These are phyloP conservation scores for Parnassius orleans DNA, from an alignment of 2,888 invertebrate genomes.

Conservation along the genomic window DNA sequence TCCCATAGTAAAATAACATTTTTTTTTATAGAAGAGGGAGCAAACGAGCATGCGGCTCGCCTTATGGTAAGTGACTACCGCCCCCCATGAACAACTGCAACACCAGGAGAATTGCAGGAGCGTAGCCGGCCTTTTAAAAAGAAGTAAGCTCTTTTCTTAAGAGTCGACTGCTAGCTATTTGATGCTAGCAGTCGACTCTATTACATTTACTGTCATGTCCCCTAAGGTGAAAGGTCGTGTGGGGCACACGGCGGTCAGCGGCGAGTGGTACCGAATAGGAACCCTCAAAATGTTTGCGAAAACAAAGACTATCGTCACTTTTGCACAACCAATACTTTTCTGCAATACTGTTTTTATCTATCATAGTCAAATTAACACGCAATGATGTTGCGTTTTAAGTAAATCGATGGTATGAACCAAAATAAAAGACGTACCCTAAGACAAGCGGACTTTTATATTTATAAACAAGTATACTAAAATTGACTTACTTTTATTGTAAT, in stretches of 20 bases:
- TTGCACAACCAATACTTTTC: conserved; percentile 14
- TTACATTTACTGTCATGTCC: conserved; percentile 43
- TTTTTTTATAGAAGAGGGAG: no score
- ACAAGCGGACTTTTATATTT: conserved; percentile 7
- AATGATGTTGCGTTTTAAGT: conserved; percentile 3
- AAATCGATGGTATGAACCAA: neutral
- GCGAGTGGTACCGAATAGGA: conserved; percentile 71
- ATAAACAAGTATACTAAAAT: neutral
- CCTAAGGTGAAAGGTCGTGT: conserved; percentile 75
- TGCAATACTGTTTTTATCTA: neutral
- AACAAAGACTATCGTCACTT: neutral
- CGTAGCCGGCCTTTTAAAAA: no score
- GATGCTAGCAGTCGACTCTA: conserved; percentile 39
- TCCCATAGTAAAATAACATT: no score
- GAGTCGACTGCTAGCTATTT: no score
- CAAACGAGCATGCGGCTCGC: no score
- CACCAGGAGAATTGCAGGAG: no score
- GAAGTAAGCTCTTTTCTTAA: no score
- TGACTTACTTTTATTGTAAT: neutral
- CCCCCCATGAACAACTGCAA: no score
- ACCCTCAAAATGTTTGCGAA: conserved; percentile 32
- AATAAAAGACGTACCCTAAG: conserved; percentile 7
- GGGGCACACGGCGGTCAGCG: conserved; percentile 74
- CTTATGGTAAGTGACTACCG: no score
- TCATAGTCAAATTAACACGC: conserved; percentile 1